Conservation (phyloP, 2,888 invertebrate species). For the Lacanobia wlatinum region DNA sequence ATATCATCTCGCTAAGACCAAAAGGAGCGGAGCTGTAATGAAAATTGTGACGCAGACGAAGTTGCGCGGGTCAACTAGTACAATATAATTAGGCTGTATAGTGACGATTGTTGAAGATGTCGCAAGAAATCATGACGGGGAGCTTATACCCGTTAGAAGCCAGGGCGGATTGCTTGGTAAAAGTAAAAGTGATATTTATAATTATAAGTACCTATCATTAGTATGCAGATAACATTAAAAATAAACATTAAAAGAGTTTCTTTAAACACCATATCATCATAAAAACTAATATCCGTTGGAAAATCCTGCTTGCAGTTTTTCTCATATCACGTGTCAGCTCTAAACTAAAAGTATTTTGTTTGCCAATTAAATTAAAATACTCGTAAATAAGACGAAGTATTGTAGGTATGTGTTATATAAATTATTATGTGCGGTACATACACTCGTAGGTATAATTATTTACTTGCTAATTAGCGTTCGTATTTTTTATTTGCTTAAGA, state of each 20-base stretch:
- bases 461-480: slow-evolving; percentile 39
- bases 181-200: neutral
- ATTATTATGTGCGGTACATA: slow-evolving; percentile 13
- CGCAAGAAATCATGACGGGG: no score
- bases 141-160: no score
- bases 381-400: slow-evolving; percentile 34
- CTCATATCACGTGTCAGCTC: slow-evolving; percentile 38
- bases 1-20: no score
- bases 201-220: neutral
- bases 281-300: slow-evolving; percentile 44
- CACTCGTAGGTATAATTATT: slow-evolving; percentile 34
- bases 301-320: slow-evolving; percentile 56
- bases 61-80: no score
- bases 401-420: slow-evolving; percentile 19
- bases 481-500: slow-evolving; percentile 20
- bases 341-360: slow-evolving; percentile 37
- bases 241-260: neutral
- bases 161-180: no score
- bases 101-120: no score
- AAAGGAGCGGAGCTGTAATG: no score
- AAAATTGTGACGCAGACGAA: no score
- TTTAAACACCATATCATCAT: slow-evolving; percentile 1
- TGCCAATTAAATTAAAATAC: slow-evolving; percentile 39
- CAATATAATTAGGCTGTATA: no score
- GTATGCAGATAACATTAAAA: neutral